These are phyloP conservation scores for Ypsolopha sequella DNA, from an alignment of 2,888 invertebrate genomes.

Conservation along the genomic window DNA sequence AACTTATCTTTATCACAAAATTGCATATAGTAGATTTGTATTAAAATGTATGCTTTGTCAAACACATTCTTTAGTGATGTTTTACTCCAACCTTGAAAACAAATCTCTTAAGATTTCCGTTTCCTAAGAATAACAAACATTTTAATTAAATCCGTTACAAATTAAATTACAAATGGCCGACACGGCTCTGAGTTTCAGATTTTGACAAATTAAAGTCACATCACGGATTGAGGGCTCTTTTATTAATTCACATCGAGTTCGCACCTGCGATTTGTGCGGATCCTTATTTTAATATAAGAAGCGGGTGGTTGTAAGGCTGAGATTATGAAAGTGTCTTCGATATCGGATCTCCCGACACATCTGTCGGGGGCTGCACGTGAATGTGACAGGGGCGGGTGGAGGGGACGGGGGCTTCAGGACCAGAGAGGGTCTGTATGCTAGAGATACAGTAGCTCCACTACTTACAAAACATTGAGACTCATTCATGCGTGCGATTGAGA, in stretches of 20 bases:
- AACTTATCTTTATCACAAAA: too few species aligned
- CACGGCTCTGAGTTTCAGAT: conserved; percentile 13
- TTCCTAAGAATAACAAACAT: conserved; percentile 19
- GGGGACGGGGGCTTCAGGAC: conserved; percentile 1
- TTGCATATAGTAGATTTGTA: too few species aligned
- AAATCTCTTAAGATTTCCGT: not conserved
- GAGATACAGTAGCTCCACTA: not conserved
- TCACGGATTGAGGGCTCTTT: conserved; percentile 17
- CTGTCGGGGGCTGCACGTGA: conserved; percentile 60
- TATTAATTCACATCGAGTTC: conserved; percentile 44
- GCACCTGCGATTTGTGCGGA: conserved; percentile 43
- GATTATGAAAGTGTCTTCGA: conserved; percentile 69
- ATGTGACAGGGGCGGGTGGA: conserved; percentile 49
- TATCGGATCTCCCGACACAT: conserved; percentile 68
- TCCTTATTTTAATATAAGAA: conserved; percentile 63
- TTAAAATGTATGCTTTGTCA: too few species aligned
- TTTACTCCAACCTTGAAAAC: not conserved
- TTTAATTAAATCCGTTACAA: conserved; percentile 53
- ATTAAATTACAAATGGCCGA: conserved; percentile 21
- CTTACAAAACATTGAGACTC: not conserved
- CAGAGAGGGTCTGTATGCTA: too few species aligned
- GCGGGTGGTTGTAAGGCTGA: conserved; percentile 50
- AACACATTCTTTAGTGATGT: too few species aligned
- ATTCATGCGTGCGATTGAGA: too few species aligned
- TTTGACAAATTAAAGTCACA: conserved; percentile 22